phyloP scores from a whole-genome alignment of 1,140 invertebrate genomes.

The Drosophila sulfurigaster region DNA sequence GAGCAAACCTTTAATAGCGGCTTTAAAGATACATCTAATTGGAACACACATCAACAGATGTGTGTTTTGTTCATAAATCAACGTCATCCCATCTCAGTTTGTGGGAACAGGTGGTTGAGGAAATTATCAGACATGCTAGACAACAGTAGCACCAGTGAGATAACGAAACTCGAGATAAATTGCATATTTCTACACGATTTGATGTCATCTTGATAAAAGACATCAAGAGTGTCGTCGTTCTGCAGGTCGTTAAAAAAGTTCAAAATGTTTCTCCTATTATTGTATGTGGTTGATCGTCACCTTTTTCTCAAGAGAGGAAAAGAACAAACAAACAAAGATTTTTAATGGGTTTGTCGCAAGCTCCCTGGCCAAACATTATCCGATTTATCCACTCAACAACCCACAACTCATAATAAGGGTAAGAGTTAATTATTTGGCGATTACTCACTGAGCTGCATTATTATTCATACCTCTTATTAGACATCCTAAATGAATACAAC shows the following conservation, averaged over 20 bases:
- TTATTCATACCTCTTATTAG: conserved; percentile 53
- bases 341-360: conserved; percentile 51
- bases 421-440: conserved; percentile 32
- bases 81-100: conserved; percentile 23
- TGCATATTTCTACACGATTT: conserved; percentile 17
- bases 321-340: conserved; percentile 34
- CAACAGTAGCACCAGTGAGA: conserved; percentile 42
- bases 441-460: conserved; percentile 52
- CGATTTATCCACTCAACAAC: not conserved
- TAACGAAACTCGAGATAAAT: conserved; percentile 46
- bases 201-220: conserved; percentile 38
- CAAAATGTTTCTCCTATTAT: conserved; percentile 12
- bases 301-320: not conserved
- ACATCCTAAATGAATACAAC: not conserved
- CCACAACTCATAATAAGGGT: not conserved
- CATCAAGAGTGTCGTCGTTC: conserved; percentile 4
- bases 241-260: conserved; percentile 38
- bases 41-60: not conserved
- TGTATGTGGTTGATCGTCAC: conserved; percentile 28
- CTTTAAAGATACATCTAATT: too few species aligned
- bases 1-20: too few species aligned
- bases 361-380: conserved; percentile 33
- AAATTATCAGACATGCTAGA: conserved; percentile 34
- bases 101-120: conserved; percentile 25
- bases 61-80: conserved; percentile 26